Evolutionary conservation across 1,140 invertebrate species (phyloP).

Genomic region (Bombus affinis): DNA sequence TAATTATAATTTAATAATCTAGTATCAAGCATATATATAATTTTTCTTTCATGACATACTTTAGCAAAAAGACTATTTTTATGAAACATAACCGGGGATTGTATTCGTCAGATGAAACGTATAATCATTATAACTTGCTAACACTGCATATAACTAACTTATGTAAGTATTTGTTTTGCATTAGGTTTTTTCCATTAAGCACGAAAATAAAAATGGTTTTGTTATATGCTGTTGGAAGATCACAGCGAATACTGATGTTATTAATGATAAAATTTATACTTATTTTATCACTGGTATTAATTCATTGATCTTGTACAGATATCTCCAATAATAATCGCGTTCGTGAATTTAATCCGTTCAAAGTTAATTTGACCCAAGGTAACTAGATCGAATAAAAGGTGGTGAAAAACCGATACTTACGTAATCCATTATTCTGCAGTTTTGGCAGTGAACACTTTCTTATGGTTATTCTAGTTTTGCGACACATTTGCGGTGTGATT

Average conservation of each 20-base stretch:
- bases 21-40: not conserved
- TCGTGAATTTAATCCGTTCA: not conserved
- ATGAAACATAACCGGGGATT: too few species aligned
- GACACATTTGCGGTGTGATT: slow-evolving; percentile 1
- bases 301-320: not conserved
- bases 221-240: not conserved
- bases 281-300: not conserved
- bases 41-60: not conserved
- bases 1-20: not conserved
- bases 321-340: not conserved
- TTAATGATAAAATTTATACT: not conserved
- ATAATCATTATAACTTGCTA: too few species aligned
- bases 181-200: too few species aligned
- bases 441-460: not conserved
- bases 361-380: not conserved
- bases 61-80: too few species aligned
- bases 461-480: not conserved
- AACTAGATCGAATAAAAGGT: too few species aligned
- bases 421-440: not conserved
- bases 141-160: too few species aligned
- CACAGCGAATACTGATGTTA: not conserved
- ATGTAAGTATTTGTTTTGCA: too few species aligned
- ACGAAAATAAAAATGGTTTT: too few species aligned
- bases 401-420: not conserved
- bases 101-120: too few species aligned